Conservation (phyloP, 2,797 vertebrate species). For the Coranthus polyacanthus region DNA sequence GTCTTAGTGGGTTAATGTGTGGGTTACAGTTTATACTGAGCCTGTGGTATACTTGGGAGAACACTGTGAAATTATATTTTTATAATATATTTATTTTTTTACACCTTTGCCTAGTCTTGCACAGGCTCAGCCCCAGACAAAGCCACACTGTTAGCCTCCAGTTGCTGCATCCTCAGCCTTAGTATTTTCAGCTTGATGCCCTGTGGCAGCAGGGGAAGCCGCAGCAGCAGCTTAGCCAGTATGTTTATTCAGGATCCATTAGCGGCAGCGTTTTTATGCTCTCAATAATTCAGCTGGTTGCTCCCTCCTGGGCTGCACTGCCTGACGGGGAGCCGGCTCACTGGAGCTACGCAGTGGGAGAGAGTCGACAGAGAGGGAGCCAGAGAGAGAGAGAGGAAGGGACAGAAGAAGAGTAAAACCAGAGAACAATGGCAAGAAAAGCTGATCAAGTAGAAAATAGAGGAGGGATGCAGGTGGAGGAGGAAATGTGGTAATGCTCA, state of each 20-base stretch:
- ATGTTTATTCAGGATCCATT: constrained; percentile 88
- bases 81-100: too few species aligned
- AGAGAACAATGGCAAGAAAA: constrained; percentile 50
- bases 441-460: constrained; percentile 39
- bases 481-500: constrained; percentile 19
- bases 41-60: too few species aligned
- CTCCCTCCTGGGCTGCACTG: constrained; percentile 76
- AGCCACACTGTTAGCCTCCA: constrained; percentile 50
- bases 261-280: constrained; percentile 83
- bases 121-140: constrained; percentile 50
- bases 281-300: constrained; percentile 86
- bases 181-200: constrained; percentile 72
- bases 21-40: too few species aligned
- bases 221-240: constrained; percentile 73
- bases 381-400: constrained; percentile 12
- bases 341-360: constrained; percentile 69
- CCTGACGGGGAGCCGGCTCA: constrained; percentile 76
- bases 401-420: constrained; percentile 24
- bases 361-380: constrained; percentile 29
- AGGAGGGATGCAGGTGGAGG: constrained; percentile 38
- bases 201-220: constrained; percentile 71
- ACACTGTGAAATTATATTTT: too few species aligned
- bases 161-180: constrained; percentile 59
- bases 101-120: background rate
- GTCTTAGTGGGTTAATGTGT: too few species aligned